Evolutionary conservation across 2,888 invertebrate species (phyloP).

Genomic region (Cataglyphis rosenhaueri): DNA sequence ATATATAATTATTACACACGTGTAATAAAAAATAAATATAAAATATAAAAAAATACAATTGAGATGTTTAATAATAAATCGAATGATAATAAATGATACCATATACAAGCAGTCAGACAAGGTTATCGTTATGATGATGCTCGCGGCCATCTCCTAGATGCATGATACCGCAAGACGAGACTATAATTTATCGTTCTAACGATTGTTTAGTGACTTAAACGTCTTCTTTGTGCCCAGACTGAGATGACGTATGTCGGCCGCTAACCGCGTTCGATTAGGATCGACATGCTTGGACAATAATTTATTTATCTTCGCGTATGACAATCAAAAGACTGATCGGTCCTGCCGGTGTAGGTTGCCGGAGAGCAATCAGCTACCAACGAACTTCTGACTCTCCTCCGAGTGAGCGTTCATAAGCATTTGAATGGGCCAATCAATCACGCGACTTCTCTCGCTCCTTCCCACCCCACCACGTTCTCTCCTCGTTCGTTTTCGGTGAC

Average conservation of each 20-base stretch:
- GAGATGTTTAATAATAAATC: background rate
- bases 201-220: slow-evolving; percentile 63
- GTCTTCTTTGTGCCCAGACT: slow-evolving; percentile 51
- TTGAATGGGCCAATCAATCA: slow-evolving; percentile 85
- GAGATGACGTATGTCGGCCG: slow-evolving; percentile 63
- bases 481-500: slow-evolving; percentile 80
- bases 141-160: background rate
- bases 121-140: background rate
- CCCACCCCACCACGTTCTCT: slow-evolving; percentile 60
- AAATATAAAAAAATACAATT: slow-evolving; percentile 16
- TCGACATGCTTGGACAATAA: slow-evolving; percentile 74
- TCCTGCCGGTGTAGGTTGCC: slow-evolving; percentile 61
- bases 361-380: slow-evolving; percentile 74
- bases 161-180: background rate
- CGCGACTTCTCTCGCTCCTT: slow-evolving; percentile 60
- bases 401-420: slow-evolving; percentile 82
- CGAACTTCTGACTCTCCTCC: slow-evolving; percentile 74
- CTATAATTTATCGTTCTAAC: slow-evolving; percentile 50
- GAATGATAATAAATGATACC: slow-evolving; percentile 18
- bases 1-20: background rate
- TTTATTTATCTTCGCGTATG: slow-evolving; percentile 82
- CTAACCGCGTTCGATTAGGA: slow-evolving; percentile 69
- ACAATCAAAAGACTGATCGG: slow-evolving; percentile 83
- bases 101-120: background rate
- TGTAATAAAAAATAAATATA: too few species aligned